phyloP scores from a whole-genome alignment of 2,888 invertebrate species.

The Caenorhabditis uteleia region DNA sequence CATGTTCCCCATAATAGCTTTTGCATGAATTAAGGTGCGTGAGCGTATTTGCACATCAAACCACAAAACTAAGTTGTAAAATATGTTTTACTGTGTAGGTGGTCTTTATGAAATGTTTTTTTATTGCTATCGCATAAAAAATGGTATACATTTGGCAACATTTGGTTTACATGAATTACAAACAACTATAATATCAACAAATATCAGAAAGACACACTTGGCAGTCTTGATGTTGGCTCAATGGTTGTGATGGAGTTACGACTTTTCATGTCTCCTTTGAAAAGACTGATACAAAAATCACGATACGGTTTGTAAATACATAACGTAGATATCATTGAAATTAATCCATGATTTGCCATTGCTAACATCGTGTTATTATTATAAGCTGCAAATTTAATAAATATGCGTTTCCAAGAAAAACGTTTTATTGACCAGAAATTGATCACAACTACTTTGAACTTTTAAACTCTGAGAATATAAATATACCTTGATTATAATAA shows the following conservation, averaged over 20 bases:
- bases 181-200: constrained; percentile 2
- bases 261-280: background rate
- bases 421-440: too few relatives aligned
- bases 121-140: too few relatives aligned
- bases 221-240: background rate
- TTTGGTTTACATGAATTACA: too few relatives aligned
- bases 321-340: constrained; percentile 6
- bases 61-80: too few relatives aligned
- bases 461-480: background rate
- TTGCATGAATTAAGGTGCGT: background rate
- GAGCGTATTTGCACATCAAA: too few relatives aligned
- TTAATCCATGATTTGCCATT: constrained; percentile 21
- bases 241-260: background rate
- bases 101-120: too few relatives aligned
- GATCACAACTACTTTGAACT: too few relatives aligned
- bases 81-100: too few relatives aligned
- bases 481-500: constrained; percentile 23
- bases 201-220: background rate
- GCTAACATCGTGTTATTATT: constrained; percentile 25
- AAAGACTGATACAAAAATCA: constrained; percentile 5
- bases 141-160: too few relatives aligned
- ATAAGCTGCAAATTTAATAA: constrained; percentile 22
- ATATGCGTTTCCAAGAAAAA: too few relatives aligned
- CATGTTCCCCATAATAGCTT: too few relatives aligned
- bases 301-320: constrained; percentile 27